A percentile compares a stretch with the other conserved stretches of the same genome.
Evolutionary conservation across 2,797 vertebrate genomes (phyloP).

Genomic region (Poeciliopsis infans): DNA sequence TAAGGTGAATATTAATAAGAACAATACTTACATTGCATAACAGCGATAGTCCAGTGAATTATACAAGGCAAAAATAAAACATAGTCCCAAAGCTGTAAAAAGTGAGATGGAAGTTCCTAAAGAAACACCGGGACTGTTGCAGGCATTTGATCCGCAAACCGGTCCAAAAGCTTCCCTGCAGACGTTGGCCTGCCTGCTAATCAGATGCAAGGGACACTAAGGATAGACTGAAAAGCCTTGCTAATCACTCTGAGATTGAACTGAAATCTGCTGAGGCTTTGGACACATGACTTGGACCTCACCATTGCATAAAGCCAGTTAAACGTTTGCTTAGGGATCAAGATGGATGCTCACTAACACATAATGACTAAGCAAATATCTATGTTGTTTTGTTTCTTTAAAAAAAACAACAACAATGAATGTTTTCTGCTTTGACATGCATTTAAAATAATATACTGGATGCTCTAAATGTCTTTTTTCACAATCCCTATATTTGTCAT

Average conservation of each 20-base stretch:
- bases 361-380: slow-evolving; percentile 41
- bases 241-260: slow-evolving; percentile 86
- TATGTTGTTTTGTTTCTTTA: neutral
- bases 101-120: slow-evolving; percentile 38
- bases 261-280: slow-evolving; percentile 84
- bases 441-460: neutral
- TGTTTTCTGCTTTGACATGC: neutral
- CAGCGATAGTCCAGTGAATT: slow-evolving; percentile 32
- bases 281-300: slow-evolving; percentile 73
- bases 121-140: slow-evolving; percentile 26
- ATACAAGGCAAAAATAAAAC: slow-evolving; percentile 10
- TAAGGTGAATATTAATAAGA: neutral
- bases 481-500: neutral
- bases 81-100: slow-evolving; percentile 34
- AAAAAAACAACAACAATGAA: neutral
- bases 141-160: slow-evolving; percentile 41
- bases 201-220: slow-evolving; percentile 83
- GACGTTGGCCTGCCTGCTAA: slow-evolving; percentile 77
- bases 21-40: slow-evolving; percentile 73
- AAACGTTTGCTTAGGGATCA: slow-evolving; percentile 55
- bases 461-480: neutral
- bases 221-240: slow-evolving; percentile 90
- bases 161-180: slow-evolving; percentile 64
- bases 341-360: slow-evolving; percentile 19
- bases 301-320: slow-evolving; percentile 72